Percentiles rank a stretch among this genome's conserved stretches.
These are phyloP conservation scores for Triplophysa tibetana DNA, from an alignment of 2,113 vertebrate genomes.

Conservation along the genomic window DNA sequence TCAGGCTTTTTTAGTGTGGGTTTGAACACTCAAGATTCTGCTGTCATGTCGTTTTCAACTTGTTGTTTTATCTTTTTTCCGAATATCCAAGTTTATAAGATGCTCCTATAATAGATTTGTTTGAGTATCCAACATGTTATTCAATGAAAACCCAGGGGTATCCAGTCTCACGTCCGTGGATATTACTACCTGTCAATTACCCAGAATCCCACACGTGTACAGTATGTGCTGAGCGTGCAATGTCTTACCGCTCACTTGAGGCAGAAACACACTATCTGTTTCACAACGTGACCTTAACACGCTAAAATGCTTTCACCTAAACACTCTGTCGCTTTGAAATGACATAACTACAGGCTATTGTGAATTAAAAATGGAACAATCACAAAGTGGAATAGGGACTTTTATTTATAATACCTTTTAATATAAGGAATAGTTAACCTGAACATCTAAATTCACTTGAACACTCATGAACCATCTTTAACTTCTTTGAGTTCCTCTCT, in stretches of 20 bases:
- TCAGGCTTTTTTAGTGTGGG: not conserved
- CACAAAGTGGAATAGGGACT: too few species aligned
- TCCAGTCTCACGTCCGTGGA: not conserved
- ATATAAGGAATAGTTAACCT: too few species aligned
- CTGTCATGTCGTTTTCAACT: too few species aligned
- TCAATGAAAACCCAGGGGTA: not conserved
- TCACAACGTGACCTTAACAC: constrained; percentile 11
- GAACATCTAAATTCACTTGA: too few species aligned
- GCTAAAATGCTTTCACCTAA: not conserved
- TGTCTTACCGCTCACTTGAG: not conserved
- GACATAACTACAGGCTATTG: not conserved
- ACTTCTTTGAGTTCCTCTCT: too few species aligned
- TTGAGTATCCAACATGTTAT: not conserved
- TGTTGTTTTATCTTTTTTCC: too few species aligned
- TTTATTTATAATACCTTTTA: too few species aligned
- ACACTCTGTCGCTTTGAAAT: not conserved
- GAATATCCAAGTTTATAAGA: not conserved
- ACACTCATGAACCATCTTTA: too few species aligned
- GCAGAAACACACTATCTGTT: not conserved
- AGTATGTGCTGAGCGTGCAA: not conserved
- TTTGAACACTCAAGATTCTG: not conserved
- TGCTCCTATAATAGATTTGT: not conserved
- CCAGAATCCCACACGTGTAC: not conserved
- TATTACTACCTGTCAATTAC: constrained; percentile 17
- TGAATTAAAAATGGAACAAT: too few species aligned